Percentiles rank a stretch among this genome's conserved stretches.
phyloP scores from a whole-genome alignment of 2,797 vertebrate genomes.

The Propithecus deckenii region DNA sequence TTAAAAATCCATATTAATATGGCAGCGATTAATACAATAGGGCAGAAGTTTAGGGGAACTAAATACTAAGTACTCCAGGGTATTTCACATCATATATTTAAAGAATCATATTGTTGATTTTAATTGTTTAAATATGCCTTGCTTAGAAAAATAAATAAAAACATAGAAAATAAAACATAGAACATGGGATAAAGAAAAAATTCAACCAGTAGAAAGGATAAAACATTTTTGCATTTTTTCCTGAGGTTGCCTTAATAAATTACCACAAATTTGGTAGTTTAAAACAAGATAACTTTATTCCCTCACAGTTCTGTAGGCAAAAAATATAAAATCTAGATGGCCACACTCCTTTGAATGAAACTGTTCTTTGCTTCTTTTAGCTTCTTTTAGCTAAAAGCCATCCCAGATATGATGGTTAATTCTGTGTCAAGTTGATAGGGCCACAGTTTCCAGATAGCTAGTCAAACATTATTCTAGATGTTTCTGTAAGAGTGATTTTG shows the following conservation, averaged over 20 bases:
- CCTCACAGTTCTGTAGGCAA: background rate
- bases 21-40: background rate
- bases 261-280: background rate
- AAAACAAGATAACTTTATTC: background rate
- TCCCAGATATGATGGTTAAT: background rate
- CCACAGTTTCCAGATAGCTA: background rate
- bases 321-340: background rate
- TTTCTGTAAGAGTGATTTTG: background rate
- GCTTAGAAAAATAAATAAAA: background rate
- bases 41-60: background rate
- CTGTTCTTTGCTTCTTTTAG: background rate
- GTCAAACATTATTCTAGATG: background rate
- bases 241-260: background rate
- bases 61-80: background rate
- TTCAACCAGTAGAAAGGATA: background rate
- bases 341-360: background rate
- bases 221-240: background rate
- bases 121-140: background rate
- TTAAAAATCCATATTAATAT: background rate
- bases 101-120: background rate
- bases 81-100: background rate
- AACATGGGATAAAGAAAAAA: background rate
- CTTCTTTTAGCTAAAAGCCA: background rate
- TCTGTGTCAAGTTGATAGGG: background rate
- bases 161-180: background rate